These are phyloP conservation scores for Amphiprion percula DNA, from an alignment of 2,113 vertebrate species.

Conservation along the genomic window DNA sequence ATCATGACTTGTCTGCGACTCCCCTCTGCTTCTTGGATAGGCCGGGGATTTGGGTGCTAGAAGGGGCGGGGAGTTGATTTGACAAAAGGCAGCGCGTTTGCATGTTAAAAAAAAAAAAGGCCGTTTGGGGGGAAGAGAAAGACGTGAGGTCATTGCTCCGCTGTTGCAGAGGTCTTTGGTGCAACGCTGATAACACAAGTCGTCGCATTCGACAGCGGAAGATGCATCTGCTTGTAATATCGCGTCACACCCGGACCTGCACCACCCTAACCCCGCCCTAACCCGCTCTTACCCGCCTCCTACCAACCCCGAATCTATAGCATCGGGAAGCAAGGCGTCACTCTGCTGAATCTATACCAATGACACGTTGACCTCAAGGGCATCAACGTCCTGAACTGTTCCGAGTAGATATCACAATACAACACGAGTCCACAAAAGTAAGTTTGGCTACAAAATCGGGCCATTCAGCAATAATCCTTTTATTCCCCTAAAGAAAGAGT, in stretches of 20 bases:
- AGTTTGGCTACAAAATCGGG: slow-evolving; percentile 1
- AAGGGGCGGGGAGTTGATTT: slow-evolving; percentile 60
- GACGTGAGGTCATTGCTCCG: slow-evolving; percentile 65
- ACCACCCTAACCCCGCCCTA: slow-evolving; percentile 26
- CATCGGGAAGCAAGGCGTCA: slow-evolving; percentile 76
- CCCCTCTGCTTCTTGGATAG: slow-evolving; percentile 45
- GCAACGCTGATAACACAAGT: slow-evolving; percentile 72
- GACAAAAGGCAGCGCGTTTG: slow-evolving; percentile 78
- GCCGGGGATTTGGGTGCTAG: slow-evolving; percentile 26
- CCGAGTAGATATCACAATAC: slow-evolving; percentile 18
- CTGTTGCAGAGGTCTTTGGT: slow-evolving; percentile 66
- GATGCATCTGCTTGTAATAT: slow-evolving; percentile 85
- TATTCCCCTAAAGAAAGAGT: slow-evolving; percentile 6
- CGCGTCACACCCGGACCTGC: slow-evolving; percentile 54
- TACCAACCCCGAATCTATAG: slow-evolving; percentile 38
- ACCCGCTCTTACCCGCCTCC: slow-evolving; percentile 3
- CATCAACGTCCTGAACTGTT: slow-evolving; percentile 29
- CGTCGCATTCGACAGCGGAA: slow-evolving; percentile 74
- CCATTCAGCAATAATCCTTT: slow-evolving; percentile 21
- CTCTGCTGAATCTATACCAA: slow-evolving; percentile 68
- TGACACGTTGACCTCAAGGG: slow-evolving; percentile 76
- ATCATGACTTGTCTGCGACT: slow-evolving; percentile 71
- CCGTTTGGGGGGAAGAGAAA: slow-evolving; percentile 44
- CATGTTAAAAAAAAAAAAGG: slow-evolving; percentile 76
- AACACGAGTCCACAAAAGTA: slow-evolving; percentile 31